Evolutionary conservation across 2,797 vertebrate genomes (phyloP).

Genomic region (Acomys russatus): DNA sequence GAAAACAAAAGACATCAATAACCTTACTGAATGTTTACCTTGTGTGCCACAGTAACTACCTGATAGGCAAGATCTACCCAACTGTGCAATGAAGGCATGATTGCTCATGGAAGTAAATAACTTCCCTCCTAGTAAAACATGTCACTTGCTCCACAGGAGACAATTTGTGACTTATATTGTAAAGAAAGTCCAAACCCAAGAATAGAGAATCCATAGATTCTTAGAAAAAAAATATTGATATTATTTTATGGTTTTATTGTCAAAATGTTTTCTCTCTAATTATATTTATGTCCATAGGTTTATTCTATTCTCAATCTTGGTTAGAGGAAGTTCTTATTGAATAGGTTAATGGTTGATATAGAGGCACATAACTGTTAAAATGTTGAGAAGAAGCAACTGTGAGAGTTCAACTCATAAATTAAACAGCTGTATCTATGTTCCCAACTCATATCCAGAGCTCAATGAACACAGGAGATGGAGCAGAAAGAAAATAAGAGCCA

Average conservation of each 20-base stretch:
- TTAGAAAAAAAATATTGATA: background rate
- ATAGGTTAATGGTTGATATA: background rate
- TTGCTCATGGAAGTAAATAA: background rate
- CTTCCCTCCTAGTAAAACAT: background rate
- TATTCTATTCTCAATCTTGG: background rate
- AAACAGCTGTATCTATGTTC: background rate
- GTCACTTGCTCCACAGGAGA: background rate
- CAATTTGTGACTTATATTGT: background rate
- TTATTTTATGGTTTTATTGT: background rate
- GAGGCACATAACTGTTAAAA: background rate
- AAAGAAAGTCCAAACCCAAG: background rate
- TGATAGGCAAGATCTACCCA: background rate
- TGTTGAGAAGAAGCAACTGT: background rate
- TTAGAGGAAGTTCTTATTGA: background rate
- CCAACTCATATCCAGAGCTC: background rate
- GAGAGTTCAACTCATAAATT: background rate
- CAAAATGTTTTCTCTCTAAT: background rate
- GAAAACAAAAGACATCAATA: background rate
- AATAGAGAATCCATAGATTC: background rate
- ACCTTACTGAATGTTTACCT: background rate
- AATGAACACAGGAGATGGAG: background rate
- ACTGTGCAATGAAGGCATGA: background rate
- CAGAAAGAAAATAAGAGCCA: background rate
- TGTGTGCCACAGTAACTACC: background rate
- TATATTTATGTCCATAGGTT: background rate